Base-by-base conservation (phyloP, 2,888 invertebrate species). In the Ypsolopha scabrella region DNA sequence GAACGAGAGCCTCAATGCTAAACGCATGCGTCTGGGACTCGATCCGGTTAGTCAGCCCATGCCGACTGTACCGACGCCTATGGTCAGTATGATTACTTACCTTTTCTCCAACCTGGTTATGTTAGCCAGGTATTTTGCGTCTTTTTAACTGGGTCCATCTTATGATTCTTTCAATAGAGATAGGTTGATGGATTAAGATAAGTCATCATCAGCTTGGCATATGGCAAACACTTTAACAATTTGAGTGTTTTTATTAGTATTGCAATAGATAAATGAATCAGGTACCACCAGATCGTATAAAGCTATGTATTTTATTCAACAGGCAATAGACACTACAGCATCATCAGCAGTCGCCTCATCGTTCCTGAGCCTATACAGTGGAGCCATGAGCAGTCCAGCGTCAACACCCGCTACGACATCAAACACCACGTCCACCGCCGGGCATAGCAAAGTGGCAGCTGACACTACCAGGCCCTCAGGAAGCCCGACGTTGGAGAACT, bases 1-100 rank as follows among this genome's bases (percentile, higher is more conserved):
- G 87, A 98, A 98, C 77, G 98, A 98, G 87, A 96, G 96, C 82
- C 93, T 96, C 82, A 98, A 98, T 82, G 98, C 97, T 55, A 98
- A 98, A 87, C 91, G 97, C 70, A 98, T 98, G 97, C 91, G 97
- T 60, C 90, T 97, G 71, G 98, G 98, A 49, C 88, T 98, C 63
- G 98, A 98, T 75, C 98, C 98, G 45, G 94, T 96, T 65, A 94
- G 94, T 72, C 96, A 96, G 83, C 94, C 95, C 50, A 92, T 95
- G 90, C 95, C 93, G 59, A 88, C 92, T 56, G 88, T 92, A 65
- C 91, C 92, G 55, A 91, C 91, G 57, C 88, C 90, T 14, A 85
- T 83, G 82, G 87, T 83, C 35, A 52, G 51, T 47, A 13, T 45
- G 24, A 24, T 24, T 24, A 24, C 24, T 24, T 24, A 24, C 24